Evolutionary conservation across 2,113 vertebrate genomes (phyloP), one percentile per base, ranked within the genome.

Genomic region (Triplophysa tibetana): DNA sequence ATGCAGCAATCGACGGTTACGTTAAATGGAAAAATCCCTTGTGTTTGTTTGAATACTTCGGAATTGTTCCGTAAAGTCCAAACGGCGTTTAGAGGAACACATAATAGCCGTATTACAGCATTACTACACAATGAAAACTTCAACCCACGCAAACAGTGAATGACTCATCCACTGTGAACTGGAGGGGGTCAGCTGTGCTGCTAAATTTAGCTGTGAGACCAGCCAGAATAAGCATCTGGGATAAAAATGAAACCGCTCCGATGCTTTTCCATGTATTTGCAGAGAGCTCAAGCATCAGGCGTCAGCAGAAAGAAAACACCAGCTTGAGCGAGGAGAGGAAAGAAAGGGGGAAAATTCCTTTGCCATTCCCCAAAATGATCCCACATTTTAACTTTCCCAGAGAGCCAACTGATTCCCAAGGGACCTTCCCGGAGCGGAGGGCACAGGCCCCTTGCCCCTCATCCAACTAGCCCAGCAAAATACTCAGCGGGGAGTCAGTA

Each of bases 371-470:
- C 86, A 81, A 63, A 85, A 88, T 85, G 88, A 89, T 90, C 90
- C 88, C 84, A 82, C 82, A 89, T 92, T 90, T 89, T 85, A 79
- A 84, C 88, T 88, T 92, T 92, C 87, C 90, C 88, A 88, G 87
- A 85, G 82, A 85, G 85, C 82, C 82, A 85, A 83, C 86, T 85
- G 85, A 88, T 83, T 90, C 88, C 85, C 65, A 0, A 80, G 86
- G 79, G 88, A 78, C 80, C 58, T 70, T 83, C 81, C 26, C 83
- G 81, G 75, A 78, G 43, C 73, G 16, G 24, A 60, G 50, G 62
- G 78, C 77, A 86, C 80, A 68, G 3, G 73, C 75, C 65, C 64
- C 70, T 72, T 77, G 29, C 73, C 67, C 82, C 73, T 75, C 10
- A 29, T n/a, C 21, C 70, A n/a, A 63, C 14, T 78, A 45, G 70